Evolutionary conservation across 2,113 vertebrate genomes (phyloP).

Genomic region (Thamnophis sirtalis): DNA sequence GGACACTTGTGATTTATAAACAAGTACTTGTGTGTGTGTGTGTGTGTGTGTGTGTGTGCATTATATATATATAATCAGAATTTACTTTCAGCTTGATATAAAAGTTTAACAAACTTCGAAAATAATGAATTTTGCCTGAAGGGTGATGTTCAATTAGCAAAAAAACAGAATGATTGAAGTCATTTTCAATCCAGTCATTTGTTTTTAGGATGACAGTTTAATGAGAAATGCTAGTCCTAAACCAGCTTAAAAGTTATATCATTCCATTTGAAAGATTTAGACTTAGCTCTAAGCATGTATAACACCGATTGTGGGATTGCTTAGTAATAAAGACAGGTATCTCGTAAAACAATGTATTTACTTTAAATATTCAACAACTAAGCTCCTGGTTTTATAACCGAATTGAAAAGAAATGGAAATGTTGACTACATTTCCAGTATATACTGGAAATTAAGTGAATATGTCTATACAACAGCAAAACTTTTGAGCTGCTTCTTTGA

Average conservation of each 20-base stretch:
- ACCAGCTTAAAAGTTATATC: neutral
- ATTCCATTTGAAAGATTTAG: neutral
- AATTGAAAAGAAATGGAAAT: neutral
- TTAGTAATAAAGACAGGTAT: neutral
- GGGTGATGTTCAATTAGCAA: neutral
- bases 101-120: neutral
- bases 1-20: neutral
- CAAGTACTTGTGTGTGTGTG: too few relatives aligned
- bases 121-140: neutral
- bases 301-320: too few relatives aligned
- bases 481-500: neutral
- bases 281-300: neutral
- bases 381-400: neutral
- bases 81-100: neutral
- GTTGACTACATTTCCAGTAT: neutral
- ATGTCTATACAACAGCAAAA: neutral
- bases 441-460: neutral
- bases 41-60: too few relatives aligned
- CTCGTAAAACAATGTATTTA: neutral
- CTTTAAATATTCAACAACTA: neutral
- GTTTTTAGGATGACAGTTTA: neutral
- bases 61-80: too few relatives aligned
- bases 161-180: neutral
- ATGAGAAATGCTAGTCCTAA: neutral
- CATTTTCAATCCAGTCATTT: neutral